Evolutionary conservation across 2,888 invertebrate genomes (phyloP).

Genomic region (Erebia aethiops): DNA sequence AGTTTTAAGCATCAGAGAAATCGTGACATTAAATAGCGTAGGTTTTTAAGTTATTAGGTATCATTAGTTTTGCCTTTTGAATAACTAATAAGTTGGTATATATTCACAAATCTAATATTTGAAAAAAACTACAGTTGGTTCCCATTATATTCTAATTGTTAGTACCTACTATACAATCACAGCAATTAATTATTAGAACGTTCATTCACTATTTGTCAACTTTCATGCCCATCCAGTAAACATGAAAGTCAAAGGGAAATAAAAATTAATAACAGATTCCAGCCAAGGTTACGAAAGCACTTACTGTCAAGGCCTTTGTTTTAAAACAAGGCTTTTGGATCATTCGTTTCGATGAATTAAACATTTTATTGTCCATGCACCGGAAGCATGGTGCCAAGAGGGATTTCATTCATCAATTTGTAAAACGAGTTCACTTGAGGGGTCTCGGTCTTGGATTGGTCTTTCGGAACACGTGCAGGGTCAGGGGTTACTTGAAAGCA

Average conservation of each 20-base stretch:
- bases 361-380: constrained; percentile 42
- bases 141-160: too few species aligned
- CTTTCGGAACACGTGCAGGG: constrained; percentile 33
- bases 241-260: constrained; percentile 3
- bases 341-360: constrained; percentile 12
- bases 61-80: too few species aligned
- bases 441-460: constrained; percentile 14
- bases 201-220: background rate
- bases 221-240: constrained; percentile 7
- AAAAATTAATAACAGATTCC: constrained; percentile 7
- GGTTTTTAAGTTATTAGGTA: too few species aligned
- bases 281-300: constrained; percentile 13
- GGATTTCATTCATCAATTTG: constrained; percentile 54
- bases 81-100: too few species aligned
- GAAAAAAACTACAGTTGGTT: too few species aligned
- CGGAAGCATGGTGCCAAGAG: constrained; percentile 65
- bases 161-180: too few species aligned
- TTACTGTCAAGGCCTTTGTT: constrained; percentile 9
- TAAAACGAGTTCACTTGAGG: constrained; percentile 39
- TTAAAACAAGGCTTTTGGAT: constrained; percentile 6
- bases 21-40: too few species aligned
- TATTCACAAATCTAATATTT: too few species aligned
- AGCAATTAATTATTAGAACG: background rate
- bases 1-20: too few species aligned
- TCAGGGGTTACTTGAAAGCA: constrained; percentile 14